phyloP scores from a whole-genome alignment of 2,113 vertebrate species.

The Scophthalmus maximus region DNA sequence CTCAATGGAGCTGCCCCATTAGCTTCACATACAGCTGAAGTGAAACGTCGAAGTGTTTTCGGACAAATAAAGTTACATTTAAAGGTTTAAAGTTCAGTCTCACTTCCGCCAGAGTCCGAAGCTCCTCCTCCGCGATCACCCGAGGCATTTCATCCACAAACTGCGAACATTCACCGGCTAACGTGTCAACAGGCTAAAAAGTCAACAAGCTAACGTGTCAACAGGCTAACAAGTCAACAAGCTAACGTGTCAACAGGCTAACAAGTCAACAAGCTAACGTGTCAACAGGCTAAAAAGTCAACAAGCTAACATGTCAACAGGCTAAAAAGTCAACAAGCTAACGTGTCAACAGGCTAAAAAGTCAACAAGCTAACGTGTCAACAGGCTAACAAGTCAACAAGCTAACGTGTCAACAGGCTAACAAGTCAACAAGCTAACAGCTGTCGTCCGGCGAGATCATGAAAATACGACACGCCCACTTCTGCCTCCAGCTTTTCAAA shows the following conservation, averaged over 20 bases:
- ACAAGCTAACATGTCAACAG: conserved; percentile 3
- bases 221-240: background rate
- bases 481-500: conserved; percentile 29
- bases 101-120: conserved; percentile 57
- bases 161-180: background rate
- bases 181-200: too few species aligned
- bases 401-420: background rate
- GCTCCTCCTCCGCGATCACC: conserved; percentile 41
- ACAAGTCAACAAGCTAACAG: conserved; percentile 7
- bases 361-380: conserved; percentile 23
- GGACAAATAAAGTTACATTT: conserved; percentile 2
- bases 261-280: conserved; percentile 7
- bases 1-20: background rate
- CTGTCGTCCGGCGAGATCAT: background rate
- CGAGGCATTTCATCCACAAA: conserved; percentile 26
- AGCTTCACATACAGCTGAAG: background rate
- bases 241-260: background rate
- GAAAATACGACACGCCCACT: background rate
- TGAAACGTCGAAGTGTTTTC: too few species aligned
- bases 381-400: background rate
- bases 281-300: background rate
- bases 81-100: background rate
- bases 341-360: background rate
- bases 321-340: background rate
- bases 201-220: conserved; percentile 23